phyloP scores from a whole-genome alignment of 2,888 invertebrate genomes.

The Octonoba sinensis region DNA sequence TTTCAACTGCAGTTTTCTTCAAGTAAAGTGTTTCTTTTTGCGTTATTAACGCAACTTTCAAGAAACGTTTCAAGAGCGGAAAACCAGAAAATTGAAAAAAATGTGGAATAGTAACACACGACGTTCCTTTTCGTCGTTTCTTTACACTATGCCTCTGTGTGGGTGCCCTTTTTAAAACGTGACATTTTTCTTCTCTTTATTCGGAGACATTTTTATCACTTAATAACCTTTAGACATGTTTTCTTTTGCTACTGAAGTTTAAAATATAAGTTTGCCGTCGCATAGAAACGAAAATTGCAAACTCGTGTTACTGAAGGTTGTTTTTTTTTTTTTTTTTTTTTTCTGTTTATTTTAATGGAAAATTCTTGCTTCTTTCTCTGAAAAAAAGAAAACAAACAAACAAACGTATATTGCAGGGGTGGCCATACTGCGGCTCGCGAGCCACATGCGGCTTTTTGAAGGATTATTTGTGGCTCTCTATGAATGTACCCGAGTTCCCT shows the following conservation, averaged over 20 bases:
- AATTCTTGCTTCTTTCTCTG: too few relatives aligned
- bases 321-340: background rate
- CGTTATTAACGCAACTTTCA: background rate
- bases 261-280: background rate
- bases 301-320: background rate
- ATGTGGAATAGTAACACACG: too few relatives aligned
- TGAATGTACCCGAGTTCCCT: too few relatives aligned
- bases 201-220: background rate
- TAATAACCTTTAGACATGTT: slow-evolving; percentile 5
- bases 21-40: background rate
- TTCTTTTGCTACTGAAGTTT: background rate
- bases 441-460: too few relatives aligned
- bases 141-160: background rate
- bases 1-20: background rate
- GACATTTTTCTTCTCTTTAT: background rate
- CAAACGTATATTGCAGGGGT: too few relatives aligned
- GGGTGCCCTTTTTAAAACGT: background rate
- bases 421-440: too few relatives aligned
- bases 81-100: background rate
- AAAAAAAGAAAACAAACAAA: too few relatives aligned
- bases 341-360: too few relatives aligned
- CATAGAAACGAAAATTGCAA: slow-evolving; percentile 2
- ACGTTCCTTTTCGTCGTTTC: too few relatives aligned
- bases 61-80: background rate
- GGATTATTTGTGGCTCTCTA: too few relatives aligned